Conservation (phyloP, 2,797 vertebrate genomes). For the Peromyscus melanophrys region DNA sequence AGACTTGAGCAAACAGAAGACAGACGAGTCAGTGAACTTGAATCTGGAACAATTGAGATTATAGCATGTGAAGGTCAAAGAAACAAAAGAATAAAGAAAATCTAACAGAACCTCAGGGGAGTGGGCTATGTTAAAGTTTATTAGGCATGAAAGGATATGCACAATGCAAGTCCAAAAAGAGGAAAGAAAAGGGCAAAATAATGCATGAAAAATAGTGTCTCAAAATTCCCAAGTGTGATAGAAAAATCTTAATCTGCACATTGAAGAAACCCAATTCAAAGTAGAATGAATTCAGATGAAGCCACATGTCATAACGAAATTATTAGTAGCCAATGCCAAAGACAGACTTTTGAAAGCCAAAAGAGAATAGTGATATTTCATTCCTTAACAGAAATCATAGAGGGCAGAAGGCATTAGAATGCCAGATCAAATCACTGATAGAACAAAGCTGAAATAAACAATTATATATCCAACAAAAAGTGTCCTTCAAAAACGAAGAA, state of each 20-base stretch:
- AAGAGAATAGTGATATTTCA: background rate
- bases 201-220: background rate
- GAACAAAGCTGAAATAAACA: background rate
- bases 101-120: background rate
- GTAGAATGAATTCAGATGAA: background rate
- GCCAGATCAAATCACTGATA: background rate
- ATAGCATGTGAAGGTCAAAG: background rate
- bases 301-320: background rate
- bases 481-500: background rate
- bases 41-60: background rate
- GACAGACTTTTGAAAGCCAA: background rate
- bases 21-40: background rate
- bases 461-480: background rate
- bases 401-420: background rate
- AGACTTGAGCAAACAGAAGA: background rate
- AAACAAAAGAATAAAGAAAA: constrained; percentile 9
- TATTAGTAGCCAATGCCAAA: background rate
- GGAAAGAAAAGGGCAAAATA: background rate
- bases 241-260: background rate
- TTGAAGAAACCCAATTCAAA: background rate
- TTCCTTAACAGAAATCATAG: background rate
- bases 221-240: background rate
- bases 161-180: background rate
- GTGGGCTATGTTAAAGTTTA: background rate
- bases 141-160: background rate